Evolutionary conservation across 2,888 invertebrate genomes (phyloP), one percentile per base, ranked within the genome.

Genomic region (Mimumesa dahlbomi): DNA sequence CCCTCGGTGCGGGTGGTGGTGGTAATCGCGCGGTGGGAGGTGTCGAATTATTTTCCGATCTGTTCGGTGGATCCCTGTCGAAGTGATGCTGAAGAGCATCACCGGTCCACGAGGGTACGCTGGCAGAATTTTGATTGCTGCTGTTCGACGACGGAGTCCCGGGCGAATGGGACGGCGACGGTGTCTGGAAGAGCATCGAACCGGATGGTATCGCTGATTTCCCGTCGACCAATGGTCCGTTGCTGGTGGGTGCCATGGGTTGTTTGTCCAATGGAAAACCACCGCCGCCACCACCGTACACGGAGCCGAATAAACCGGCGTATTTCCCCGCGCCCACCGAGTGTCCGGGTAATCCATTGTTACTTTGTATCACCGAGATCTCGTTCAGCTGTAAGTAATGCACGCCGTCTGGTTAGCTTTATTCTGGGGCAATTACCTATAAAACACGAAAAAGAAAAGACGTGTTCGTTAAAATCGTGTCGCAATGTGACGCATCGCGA

Each of bases 351-450:
- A 93, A 92, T 82, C 94, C 94, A 88, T 94, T 94, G 81, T 93
- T 93, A 88, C 93, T 93, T 85, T 94, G 94, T 84, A 94, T 94
- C 82, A 94, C 94, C 83, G 94, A 94, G 91, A 95, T 94, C 91
- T 95, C 95, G 91, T 94, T 94, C 90, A 95, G 91, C 95, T 95
- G 92, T 80, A 91, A 90, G 52, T 42, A 72, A 78, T 29, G 50
- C 57, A 75, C 40, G 66, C 40, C 72, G 58, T 36, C 48, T 67
- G 75, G 74, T 81, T 76, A 84, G 59, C 2, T 74, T 79, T 75
- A 72, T 68, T 83, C 64, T 59, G 45, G 53, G 31, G 9, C 40
- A 59, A 73, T 75, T 61, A 73, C 61, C 75, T 77, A 74, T 19
- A 77, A n/a, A 74, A 64, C 74, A 73, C 25, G 42, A 61, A 53